These are phyloP conservation scores for Drosophila mettleri DNA, from an alignment of 2,888 invertebrate genomes.

Conservation along the genomic window DNA sequence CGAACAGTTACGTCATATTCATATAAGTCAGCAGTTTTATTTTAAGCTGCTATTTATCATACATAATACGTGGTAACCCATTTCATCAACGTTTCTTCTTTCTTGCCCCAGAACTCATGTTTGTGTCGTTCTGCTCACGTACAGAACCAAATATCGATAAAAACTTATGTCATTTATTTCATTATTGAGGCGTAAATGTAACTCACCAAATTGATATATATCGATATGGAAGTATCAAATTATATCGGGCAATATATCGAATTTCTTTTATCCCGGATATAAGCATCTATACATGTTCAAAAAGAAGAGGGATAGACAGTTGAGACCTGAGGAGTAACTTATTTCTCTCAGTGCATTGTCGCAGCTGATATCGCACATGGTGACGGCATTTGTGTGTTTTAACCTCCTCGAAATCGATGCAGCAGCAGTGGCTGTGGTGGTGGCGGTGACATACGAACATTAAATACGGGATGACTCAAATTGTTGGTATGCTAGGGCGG, in stretches of 20 bases:
- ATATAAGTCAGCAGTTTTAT: slow-evolving; percentile 23
- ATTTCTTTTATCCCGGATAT: too few relatives aligned
- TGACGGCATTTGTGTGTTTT: slow-evolving; percentile 35
- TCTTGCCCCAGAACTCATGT: slow-evolving; percentile 6
- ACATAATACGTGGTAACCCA: slow-evolving; percentile 45
- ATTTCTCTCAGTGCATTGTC: slow-evolving; percentile 34
- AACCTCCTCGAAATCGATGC: slow-evolving; percentile 30
- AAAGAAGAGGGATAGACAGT: too few relatives aligned
- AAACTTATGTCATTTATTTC: too few relatives aligned
- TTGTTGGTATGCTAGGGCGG: slow-evolving; percentile 55
- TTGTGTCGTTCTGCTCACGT: slow-evolving; percentile 38
- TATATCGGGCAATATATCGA: too few relatives aligned
- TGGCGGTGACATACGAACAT: slow-evolving; percentile 57
- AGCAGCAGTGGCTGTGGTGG: not conserved
- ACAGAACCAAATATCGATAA: too few relatives aligned
- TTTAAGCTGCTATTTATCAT: slow-evolving; percentile 22
- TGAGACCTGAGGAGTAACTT: too few relatives aligned
- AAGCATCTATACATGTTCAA: too few relatives aligned
- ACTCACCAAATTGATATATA: too few relatives aligned
- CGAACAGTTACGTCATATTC: slow-evolving; percentile 30
- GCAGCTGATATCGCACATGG: slow-evolving; percentile 17
- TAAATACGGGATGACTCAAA: slow-evolving; percentile 64
- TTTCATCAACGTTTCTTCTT: slow-evolving; percentile 27
- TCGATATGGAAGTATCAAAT: too few relatives aligned
- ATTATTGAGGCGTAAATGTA: too few relatives aligned